Evolutionary conservation across 2,113 vertebrate genomes (phyloP).

Genomic region (Pogona vitticeps): DNA sequence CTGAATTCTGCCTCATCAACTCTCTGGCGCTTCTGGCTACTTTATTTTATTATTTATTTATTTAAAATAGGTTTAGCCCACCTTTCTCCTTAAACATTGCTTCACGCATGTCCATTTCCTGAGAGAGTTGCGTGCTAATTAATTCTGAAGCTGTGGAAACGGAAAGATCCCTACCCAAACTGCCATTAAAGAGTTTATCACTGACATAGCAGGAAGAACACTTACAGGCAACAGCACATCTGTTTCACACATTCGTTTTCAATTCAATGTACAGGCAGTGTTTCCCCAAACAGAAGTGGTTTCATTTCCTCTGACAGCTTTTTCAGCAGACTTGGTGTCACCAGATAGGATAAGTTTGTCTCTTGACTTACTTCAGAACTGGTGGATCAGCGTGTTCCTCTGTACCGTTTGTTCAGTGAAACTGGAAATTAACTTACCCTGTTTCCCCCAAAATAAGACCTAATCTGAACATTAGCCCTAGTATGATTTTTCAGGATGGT

Average conservation of each 20-base stretch:
- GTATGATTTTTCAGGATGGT: too few relatives aligned
- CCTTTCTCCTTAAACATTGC: too few relatives aligned
- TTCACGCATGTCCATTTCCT: too few relatives aligned
- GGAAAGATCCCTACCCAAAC: neutral
- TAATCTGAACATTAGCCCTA: too few relatives aligned
- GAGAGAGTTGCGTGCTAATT: neutral
- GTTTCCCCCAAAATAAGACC: too few relatives aligned
- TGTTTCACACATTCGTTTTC: neutral
- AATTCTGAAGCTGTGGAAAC: neutral
- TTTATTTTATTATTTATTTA: too few relatives aligned
- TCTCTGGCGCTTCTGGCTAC: too few relatives aligned
- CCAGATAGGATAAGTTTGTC: constrained; percentile 2
- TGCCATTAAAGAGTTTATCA: neutral
- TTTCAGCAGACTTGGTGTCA: neutral
- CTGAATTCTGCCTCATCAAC: too few relatives aligned
- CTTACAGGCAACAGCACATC: neutral
- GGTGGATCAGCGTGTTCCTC: neutral
- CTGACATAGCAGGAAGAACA: neutral
- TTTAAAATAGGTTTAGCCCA: too few relatives aligned
- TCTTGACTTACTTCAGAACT: neutral
- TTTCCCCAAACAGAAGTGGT: neutral
- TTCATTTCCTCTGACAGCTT: constrained; percentile 18
- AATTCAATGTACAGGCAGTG: neutral
- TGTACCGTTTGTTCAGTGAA: neutral
- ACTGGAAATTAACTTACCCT: neutral